phyloP scores from a whole-genome alignment of 2,888 invertebrate species.

The Eudemis profundana region DNA sequence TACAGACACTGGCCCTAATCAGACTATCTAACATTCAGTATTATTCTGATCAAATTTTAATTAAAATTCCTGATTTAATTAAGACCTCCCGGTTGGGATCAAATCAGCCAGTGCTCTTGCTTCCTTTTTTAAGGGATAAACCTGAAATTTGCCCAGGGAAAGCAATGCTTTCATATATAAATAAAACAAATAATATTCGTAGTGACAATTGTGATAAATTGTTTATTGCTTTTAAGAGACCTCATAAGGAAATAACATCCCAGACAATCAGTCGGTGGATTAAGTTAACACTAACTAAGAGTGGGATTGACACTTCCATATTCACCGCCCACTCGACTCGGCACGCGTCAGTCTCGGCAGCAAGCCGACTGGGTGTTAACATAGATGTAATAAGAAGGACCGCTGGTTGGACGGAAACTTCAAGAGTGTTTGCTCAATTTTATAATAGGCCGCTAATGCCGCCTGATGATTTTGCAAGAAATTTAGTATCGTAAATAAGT shows the following conservation, averaged over 20 bases:
- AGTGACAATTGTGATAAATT: not conserved
- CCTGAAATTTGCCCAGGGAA: not conserved
- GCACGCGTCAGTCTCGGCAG: not conserved
- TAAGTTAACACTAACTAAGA: not conserved
- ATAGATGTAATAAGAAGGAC: not conserved
- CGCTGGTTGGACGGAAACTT: not conserved
- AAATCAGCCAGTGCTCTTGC: not conserved
- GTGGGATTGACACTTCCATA: not conserved
- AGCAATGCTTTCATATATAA: not conserved
- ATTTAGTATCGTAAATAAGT: too few relatives aligned
- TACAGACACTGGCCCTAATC: too few relatives aligned
- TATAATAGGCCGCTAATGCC: not conserved
- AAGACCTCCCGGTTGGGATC: not conserved
- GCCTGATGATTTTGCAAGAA: not conserved
- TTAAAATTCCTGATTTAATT: not conserved
- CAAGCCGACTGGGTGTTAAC: not conserved
- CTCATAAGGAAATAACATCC: not conserved
- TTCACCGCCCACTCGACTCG: not conserved
- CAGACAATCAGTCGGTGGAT: conserved; percentile 2
- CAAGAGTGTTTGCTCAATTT: not conserved
- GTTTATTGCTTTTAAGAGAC: not conserved
- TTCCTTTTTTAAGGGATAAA: not conserved
- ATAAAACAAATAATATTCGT: not conserved
- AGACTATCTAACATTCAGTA: too few relatives aligned
- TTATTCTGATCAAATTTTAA: too few relatives aligned